Conservation (phyloP, 2,113 vertebrate genomes). For the Xenus cinereus region DNA sequence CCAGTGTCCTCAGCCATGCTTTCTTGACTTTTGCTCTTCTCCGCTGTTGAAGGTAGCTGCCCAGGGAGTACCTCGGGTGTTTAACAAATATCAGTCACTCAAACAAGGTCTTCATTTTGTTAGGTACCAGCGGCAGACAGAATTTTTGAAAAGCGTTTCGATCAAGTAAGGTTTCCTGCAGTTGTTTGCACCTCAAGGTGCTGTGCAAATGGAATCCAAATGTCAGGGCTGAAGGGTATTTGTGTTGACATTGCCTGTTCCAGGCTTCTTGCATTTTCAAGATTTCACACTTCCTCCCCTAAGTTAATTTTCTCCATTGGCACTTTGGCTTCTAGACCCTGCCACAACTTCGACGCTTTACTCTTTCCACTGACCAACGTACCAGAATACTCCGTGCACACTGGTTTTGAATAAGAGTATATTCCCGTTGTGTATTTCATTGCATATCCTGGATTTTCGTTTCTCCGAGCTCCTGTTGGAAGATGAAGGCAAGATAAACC, state of each 20-base stretch:
- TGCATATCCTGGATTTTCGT: not conserved
- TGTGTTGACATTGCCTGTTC: not conserved
- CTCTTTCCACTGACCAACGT: not conserved
- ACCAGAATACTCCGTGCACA: rapidly evolving
- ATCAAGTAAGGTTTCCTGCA: not conserved
- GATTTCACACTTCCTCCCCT: not conserved
- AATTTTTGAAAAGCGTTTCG: not conserved
- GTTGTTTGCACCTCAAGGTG: not conserved
- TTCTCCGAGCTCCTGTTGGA: not conserved
- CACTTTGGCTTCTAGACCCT: not conserved
- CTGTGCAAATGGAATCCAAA: not conserved
- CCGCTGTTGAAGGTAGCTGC: not conserved
- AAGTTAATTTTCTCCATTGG: not conserved
- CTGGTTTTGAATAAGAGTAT: not conserved
- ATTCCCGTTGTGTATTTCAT: not conserved
- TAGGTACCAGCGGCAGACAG: not conserved
- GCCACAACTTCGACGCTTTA: not conserved
- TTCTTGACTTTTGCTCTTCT: not conserved
- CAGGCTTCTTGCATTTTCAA: not conserved
- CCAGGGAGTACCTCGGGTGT: not conserved
- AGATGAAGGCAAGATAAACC: not conserved
- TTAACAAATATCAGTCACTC: not conserved
- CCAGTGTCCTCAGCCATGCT: not conserved
- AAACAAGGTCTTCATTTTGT: not conserved
- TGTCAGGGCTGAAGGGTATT: not conserved